Evolutionary conservation across 2,797 vertebrate species (phyloP).

Genomic region (Pseudocheirus occidentalis): DNA sequence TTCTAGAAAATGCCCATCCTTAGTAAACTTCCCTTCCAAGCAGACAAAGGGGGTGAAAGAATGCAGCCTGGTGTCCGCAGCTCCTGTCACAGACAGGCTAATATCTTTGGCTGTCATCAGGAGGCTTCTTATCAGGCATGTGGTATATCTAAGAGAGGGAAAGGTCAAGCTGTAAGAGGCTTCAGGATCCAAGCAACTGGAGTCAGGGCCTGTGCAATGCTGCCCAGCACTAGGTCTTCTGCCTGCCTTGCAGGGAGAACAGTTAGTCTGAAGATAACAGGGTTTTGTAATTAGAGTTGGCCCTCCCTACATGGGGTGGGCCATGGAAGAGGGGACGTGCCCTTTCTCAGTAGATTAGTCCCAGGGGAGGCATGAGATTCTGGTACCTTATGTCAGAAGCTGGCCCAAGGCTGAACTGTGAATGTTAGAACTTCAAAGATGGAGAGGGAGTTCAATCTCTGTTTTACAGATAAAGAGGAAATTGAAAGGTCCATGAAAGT

Average conservation of each 20-base stretch:
- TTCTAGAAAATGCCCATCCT: slow-evolving; percentile 20
- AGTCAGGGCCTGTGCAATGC: neutral
- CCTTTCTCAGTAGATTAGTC: neutral
- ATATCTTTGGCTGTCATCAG: neutral
- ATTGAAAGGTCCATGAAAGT: neutral
- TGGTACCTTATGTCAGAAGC: neutral
- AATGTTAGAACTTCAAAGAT: neutral
- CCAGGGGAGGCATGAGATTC: neutral
- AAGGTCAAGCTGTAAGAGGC: neutral
- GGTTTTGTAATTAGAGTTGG: neutral
- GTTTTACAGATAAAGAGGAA: slow-evolving; percentile 11
- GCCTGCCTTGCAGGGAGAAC: neutral
- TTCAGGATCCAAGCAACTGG: neutral
- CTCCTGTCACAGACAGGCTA: slow-evolving; percentile 1
- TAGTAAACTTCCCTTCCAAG: neutral
- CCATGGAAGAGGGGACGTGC: neutral
- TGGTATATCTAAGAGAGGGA: neutral
- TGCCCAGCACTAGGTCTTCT: neutral
- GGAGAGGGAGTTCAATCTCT: slow-evolving; percentile 16
- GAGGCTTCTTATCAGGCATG: slow-evolving; percentile 2
- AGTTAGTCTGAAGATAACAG: neutral
- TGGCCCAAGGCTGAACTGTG: slow-evolving; percentile 4
- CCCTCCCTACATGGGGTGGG: neutral
- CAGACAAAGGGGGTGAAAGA: neutral
- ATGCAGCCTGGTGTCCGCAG: neutral